Percentiles rank a stretch among this genome's conserved stretches.
Evolutionary conservation across 2,888 invertebrate species (phyloP).

Genomic region (Congeria kusceri): DNA sequence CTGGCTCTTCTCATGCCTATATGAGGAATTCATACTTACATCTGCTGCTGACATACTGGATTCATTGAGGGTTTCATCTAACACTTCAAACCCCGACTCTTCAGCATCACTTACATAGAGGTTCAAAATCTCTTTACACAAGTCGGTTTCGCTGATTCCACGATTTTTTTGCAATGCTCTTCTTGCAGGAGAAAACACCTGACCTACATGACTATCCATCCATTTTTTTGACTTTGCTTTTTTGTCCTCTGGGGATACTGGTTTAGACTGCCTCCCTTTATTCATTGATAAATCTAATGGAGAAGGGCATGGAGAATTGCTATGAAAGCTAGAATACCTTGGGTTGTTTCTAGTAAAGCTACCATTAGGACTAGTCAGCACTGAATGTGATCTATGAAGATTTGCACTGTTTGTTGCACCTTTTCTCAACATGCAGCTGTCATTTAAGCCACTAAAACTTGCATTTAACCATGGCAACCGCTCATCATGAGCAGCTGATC

Average conservation of each 20-base stretch:
- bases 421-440: neutral
- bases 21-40: too few relatives aligned
- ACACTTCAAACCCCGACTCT: conserved; percentile 50
- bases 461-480: neutral
- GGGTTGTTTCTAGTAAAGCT: conserved; percentile 16
- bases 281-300: conserved; percentile 56
- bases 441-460: neutral
- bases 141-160: conserved; percentile 63
- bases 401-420: neutral
- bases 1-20: too few relatives aligned
- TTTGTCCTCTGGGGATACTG: neutral
- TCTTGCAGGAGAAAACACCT: conserved; percentile 60
- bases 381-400: conserved; percentile 7
- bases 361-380: neutral
- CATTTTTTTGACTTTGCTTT: conserved; percentile 30
- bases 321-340: conserved; percentile 14
- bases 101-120: conserved; percentile 70
- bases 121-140: conserved; percentile 70
- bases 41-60: neutral
- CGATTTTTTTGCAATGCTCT: conserved; percentile 60
- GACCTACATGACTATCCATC: conserved; percentile 56
- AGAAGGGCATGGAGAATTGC: conserved; percentile 18
- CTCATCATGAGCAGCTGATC: neutral
- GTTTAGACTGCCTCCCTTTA: neutral
- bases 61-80: conserved; percentile 13